phyloP scores from a whole-genome alignment of 2,888 invertebrate genomes.

The Mesopsocus fuscifrons region DNA sequence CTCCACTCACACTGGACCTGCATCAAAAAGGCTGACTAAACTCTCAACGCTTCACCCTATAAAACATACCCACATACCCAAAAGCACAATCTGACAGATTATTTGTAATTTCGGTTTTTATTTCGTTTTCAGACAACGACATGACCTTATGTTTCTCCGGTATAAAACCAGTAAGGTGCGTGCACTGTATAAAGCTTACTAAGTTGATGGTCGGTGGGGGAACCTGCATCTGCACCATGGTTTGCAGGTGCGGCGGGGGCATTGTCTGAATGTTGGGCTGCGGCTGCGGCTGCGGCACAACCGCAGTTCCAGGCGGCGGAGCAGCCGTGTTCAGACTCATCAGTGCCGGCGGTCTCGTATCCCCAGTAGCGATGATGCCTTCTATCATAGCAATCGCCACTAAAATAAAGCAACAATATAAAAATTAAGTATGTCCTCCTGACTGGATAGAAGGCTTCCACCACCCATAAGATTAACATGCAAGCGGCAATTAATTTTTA shows the following conservation, averaged over 20 bases:
- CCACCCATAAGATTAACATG: constrained; percentile 1
- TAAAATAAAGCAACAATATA: constrained; percentile 15
- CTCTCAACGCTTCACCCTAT: no score
- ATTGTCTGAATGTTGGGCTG: not conserved
- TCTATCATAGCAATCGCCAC: constrained; percentile 22
- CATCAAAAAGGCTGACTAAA: no score
- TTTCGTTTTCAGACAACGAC: no score
- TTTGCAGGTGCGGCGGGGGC: not conserved
- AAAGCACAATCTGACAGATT: no score
- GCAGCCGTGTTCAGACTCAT: constrained; percentile 1
- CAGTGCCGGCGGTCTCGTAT: not conserved
- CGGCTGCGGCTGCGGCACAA: not conserved
- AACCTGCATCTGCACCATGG: not conserved
- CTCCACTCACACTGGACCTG: no score
- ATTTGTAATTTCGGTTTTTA: no score
- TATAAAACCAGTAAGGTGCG: no score
- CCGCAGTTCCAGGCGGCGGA: not conserved
- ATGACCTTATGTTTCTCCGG: no score
- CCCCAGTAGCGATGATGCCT: constrained; percentile 17
- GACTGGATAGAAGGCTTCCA: no score
- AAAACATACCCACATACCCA: no score
- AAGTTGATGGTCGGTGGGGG: constrained; percentile 1
- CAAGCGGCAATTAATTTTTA: not conserved
- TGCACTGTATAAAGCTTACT: no score
- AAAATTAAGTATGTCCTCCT: no score